Conservation (phyloP, 2,797 vertebrate genomes). For the Silurus aristotelis region DNA sequence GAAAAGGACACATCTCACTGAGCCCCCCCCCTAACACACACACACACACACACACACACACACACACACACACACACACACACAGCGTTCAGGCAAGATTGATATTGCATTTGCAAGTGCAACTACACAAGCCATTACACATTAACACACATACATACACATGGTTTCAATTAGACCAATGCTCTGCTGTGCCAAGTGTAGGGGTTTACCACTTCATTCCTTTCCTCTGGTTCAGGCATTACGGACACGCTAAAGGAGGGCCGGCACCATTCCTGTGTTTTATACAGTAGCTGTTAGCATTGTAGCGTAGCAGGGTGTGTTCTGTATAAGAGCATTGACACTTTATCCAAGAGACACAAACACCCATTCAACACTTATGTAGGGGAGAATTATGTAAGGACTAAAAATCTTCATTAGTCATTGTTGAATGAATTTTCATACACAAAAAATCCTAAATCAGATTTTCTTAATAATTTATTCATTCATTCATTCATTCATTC, state of each 20-base stretch:
- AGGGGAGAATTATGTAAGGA: neutral
- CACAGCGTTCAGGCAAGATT: neutral
- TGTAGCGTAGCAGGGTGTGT: constrained; percentile 57
- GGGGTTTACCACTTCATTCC: constrained; percentile 64
- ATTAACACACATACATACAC: constrained; percentile 48
- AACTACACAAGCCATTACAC: constrained; percentile 28
- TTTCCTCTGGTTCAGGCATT: constrained; percentile 50
- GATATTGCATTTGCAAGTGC: constrained; percentile 11
- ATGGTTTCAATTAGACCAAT: constrained; percentile 61
- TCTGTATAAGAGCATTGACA: constrained; percentile 40
- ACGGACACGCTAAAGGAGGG: constrained; percentile 38
- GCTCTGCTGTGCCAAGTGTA: constrained; percentile 48
- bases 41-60: neutral
- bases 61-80: neutral
- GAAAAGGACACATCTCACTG: constrained; percentile 19
- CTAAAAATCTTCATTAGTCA: neutral
- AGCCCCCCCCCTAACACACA: neutral
- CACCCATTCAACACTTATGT: constrained; percentile 6
- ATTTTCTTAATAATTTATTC: neutral
- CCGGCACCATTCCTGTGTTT: constrained; percentile 57
- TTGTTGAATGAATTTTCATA: neutral
- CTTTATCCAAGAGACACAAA: constrained; percentile 10
- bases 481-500: too few species aligned
- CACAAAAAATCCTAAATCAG: neutral
- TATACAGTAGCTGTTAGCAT: constrained; percentile 57